Conservation (phyloP, 2,113 vertebrate genomes). For the Elaphurus davidianus region DNA sequence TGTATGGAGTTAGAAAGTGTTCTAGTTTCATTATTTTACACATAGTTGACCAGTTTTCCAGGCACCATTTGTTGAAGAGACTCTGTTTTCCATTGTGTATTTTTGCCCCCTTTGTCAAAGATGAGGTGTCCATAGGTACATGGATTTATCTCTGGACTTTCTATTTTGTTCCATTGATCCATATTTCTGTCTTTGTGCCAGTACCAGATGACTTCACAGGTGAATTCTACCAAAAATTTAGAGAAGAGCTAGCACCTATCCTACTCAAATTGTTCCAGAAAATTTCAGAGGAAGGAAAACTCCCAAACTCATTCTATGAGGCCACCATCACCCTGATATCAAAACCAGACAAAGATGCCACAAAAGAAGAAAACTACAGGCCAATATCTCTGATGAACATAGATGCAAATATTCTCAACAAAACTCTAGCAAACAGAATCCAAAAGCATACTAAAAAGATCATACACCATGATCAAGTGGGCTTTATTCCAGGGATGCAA, state of each 20-base stretch:
- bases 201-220: not conserved
- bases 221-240: not conserved
- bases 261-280: not conserved
- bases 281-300: not conserved
- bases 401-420: not conserved
- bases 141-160: not conserved
- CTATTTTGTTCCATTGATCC: not conserved
- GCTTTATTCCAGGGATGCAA: not conserved
- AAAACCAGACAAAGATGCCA: not conserved
- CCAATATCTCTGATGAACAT: not conserved
- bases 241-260: not conserved
- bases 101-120: not conserved
- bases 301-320: not conserved
- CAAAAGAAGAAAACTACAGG: not conserved
- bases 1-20: not conserved
- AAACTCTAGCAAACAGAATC: not conserved
- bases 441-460: not conserved
- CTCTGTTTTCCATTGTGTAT: not conserved
- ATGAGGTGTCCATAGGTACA: not conserved
- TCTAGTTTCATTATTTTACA: not conserved
- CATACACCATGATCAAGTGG: not conserved
- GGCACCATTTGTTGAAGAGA: not conserved
- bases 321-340: not conserved
- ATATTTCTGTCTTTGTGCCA: not conserved
- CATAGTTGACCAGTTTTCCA: not conserved